A percentile compares a stretch with the other conserved stretches of the same genome.
These are phyloP conservation scores for Chaenocephalus aceratus DNA, from an alignment of 2,113 vertebrate species.

Conservation along the genomic window DNA sequence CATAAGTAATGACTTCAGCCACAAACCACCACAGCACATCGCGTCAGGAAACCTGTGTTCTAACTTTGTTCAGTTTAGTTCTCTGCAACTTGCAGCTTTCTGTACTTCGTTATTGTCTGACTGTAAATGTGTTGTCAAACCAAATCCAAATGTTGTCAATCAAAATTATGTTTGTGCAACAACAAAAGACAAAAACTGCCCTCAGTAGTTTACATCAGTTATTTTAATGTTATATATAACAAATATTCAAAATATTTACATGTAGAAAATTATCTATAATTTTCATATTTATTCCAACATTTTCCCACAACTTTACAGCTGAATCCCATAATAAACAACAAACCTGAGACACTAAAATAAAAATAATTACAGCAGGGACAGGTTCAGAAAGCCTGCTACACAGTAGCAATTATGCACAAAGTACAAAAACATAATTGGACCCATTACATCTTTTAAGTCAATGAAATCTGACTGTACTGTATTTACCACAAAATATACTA, in stretches of 20 bases:
- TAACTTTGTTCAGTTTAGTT: background rate
- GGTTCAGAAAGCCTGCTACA: slow-evolving; percentile 90
- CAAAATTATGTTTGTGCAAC: background rate
- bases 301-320: slow-evolving; percentile 88
- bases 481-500: slow-evolving; percentile 77
- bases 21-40: background rate
- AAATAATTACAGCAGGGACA: slow-evolving; percentile 86
- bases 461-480: slow-evolving; percentile 72
- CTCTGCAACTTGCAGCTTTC: background rate
- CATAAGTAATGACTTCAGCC: background rate
- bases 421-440: slow-evolving; percentile 65
- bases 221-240: slow-evolving; percentile 90
- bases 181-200: slow-evolving; percentile 51
- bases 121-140: background rate
- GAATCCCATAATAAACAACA: slow-evolving; percentile 87
- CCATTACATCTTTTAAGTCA: slow-evolving; percentile 70
- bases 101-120: background rate
- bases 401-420: slow-evolving; percentile 89
- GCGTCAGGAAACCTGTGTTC: background rate
- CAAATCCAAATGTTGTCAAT: too few species aligned
- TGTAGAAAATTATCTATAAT: slow-evolving; percentile 91
- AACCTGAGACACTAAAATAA: slow-evolving; percentile 84
- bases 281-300: slow-evolving; percentile 83
- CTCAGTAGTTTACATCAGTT: slow-evolving; percentile 74
- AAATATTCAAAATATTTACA: slow-evolving; percentile 94